Conservation (phyloP, 2,113 vertebrate genomes). For the Amazona vittata region DNA sequence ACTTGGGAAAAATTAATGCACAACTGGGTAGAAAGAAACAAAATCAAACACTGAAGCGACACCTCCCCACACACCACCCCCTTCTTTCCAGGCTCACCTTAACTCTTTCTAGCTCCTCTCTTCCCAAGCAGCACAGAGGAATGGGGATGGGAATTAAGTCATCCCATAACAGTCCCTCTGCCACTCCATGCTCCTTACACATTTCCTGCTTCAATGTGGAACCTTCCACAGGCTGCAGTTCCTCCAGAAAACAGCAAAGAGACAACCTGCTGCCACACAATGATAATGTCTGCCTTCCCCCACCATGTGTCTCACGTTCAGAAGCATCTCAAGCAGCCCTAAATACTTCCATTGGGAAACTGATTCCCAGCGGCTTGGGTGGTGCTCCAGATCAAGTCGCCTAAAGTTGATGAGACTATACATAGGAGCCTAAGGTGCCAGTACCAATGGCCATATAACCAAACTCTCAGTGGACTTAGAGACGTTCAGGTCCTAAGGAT, state of each 20-base stretch:
- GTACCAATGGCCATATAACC: neutral
- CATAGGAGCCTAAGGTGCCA: neutral
- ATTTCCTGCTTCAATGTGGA: neutral
- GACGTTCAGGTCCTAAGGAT: neutral
- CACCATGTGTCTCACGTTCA: neutral
- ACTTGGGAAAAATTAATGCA: neutral
- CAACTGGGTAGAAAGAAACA: neutral
- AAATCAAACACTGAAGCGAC: neutral
- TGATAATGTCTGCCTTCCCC: neutral
- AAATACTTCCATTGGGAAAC: neutral
- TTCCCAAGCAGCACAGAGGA: neutral
- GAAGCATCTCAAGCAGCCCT: neutral
- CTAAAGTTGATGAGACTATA: neutral
- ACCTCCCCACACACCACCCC: neutral
- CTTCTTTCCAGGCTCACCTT: neutral
- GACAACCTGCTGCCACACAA: neutral
- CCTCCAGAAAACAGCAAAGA: neutral
- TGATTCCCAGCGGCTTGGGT: neutral
- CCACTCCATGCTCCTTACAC: neutral
- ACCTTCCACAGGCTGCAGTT: neutral
- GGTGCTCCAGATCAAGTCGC: neutral
- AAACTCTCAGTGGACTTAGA: neutral
- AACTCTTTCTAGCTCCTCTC: neutral
- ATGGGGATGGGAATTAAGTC: neutral
- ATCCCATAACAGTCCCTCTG: neutral